Evolutionary conservation across 2,113 vertebrate species (phyloP).

Genomic region (Vulpes lagopus): DNA sequence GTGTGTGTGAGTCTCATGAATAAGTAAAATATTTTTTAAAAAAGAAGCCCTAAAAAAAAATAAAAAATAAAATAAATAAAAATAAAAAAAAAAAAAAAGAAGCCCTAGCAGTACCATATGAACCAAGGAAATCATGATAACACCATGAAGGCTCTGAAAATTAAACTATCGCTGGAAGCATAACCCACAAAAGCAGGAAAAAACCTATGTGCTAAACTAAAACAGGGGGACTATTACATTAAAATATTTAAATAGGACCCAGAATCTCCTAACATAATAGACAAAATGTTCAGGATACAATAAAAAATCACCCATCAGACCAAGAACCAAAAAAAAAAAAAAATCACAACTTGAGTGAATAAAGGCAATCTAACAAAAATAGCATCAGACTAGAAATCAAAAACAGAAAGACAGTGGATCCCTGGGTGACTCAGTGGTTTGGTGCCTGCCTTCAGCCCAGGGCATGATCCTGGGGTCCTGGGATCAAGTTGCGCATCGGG

Average conservation of each 20-base stretch:
- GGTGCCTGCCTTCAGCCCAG: not conserved
- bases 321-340: not conserved
- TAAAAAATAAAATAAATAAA: too few relatives aligned
- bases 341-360: not conserved
- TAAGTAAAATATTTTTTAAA: too few relatives aligned
- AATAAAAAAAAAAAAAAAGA: too few relatives aligned
- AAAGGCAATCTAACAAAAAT: not conserved
- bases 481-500: not conserved
- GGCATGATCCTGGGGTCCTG: not conserved
- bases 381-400: not conserved
- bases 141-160: not conserved
- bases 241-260: not conserved
- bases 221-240: not conserved
- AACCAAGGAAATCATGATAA: not conserved
- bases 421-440: not conserved
- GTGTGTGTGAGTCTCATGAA: too few relatives aligned
- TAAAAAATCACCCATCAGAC: not conserved
- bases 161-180: not conserved
- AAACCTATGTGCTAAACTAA: not conserved
- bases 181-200: not conserved
- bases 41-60: not conserved
- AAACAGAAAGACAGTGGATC: not conserved
- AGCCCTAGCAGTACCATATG: not conserved
- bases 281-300: slow-evolving; percentile 27
- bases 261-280: not conserved